Percentiles rank a stretch among this genome's conserved stretches.
phyloP scores from a whole-genome alignment of 23 tunicate species.

The Trididemnum miniatum region DNA sequence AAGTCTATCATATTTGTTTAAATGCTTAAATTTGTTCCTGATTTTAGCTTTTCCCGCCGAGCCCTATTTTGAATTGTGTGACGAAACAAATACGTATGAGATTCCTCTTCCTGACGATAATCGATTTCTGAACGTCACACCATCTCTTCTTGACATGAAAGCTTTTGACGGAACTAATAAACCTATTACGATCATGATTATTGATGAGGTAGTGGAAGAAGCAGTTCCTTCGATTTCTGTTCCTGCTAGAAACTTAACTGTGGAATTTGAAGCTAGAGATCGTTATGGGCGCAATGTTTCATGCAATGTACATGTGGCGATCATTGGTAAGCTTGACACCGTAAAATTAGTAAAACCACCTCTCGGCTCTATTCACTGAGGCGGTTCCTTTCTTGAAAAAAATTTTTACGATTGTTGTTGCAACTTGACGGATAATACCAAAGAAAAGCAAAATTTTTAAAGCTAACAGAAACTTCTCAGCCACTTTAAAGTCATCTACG shows the following conservation, averaged over 20 bases:
- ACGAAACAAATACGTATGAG: slow-evolving; percentile 17
- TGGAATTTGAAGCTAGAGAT: slow-evolving; percentile 47
- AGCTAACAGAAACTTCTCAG: too few relatives aligned
- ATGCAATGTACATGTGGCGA: slow-evolving; percentile 30
- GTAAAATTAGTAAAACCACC: too few relatives aligned
- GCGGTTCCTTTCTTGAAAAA: too few relatives aligned
- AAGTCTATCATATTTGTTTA: too few relatives aligned
- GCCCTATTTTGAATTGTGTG: slow-evolving; percentile 33
- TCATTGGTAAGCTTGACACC: slow-evolving; percentile 45
- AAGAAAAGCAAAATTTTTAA: too few relatives aligned
- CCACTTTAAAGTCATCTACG: too few relatives aligned
- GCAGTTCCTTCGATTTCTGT: slow-evolving; percentile 5
- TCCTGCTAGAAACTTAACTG: neutral
- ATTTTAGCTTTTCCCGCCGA: slow-evolving; percentile 29
- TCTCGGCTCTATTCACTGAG: too few relatives aligned
- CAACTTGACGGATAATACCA: too few relatives aligned
- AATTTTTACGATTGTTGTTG: too few relatives aligned
- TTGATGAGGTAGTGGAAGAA: neutral
- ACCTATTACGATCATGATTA: slow-evolving; percentile 31
- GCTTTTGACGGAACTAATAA: slow-evolving; percentile 46
- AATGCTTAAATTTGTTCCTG: neutral
- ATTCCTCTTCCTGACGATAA: slow-evolving; percentile 2
- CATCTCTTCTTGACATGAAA: slow-evolving; percentile 32
- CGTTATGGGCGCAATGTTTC: slow-evolving; percentile 7
- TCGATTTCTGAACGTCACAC: slow-evolving; percentile 14